Percentiles rank a stretch among this genome's conserved stretches.
Conservation (phyloP, 2,113 vertebrate species). For the Camelus dromedarius region DNA sequence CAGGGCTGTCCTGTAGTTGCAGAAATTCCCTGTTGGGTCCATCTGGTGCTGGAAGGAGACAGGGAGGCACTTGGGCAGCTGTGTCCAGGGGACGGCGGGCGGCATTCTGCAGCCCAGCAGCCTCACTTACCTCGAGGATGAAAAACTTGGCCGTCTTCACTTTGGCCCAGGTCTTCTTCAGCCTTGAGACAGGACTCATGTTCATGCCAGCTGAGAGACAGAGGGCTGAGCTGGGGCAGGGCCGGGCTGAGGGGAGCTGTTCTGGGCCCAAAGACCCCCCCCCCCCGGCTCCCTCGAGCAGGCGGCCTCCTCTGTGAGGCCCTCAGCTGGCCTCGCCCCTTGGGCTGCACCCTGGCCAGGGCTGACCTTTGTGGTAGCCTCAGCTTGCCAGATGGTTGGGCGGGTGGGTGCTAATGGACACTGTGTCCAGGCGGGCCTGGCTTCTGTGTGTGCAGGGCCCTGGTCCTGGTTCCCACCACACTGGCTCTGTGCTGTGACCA, state of each 20-base stretch:
- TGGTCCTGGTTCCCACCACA: neutral
- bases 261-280: neutral
- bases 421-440: neutral
- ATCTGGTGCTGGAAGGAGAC: constrained; percentile 88
- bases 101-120: fast-evolving
- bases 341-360: neutral
- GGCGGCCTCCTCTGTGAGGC: neutral
- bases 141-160: constrained; percentile 98
- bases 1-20: constrained; percentile 89
- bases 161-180: constrained; percentile 98
- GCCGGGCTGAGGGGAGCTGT: neutral
- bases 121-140: constrained; percentile 93
- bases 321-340: neutral
- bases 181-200: constrained; percentile 96
- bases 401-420: neutral
- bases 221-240: neutral
- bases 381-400: too few relatives aligned
- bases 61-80: neutral
- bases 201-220: constrained; percentile 93
- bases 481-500: fast-evolving
- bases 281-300: neutral
- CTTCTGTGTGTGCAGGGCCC: neutral
- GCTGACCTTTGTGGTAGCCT: neutral
- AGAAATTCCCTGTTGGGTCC: constrained; percentile 91
- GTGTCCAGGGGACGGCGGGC: fast-evolving